Evolutionary conservation across 2,888 invertebrate genomes (phyloP).

Genomic region (Brenthis hecate): DNA sequence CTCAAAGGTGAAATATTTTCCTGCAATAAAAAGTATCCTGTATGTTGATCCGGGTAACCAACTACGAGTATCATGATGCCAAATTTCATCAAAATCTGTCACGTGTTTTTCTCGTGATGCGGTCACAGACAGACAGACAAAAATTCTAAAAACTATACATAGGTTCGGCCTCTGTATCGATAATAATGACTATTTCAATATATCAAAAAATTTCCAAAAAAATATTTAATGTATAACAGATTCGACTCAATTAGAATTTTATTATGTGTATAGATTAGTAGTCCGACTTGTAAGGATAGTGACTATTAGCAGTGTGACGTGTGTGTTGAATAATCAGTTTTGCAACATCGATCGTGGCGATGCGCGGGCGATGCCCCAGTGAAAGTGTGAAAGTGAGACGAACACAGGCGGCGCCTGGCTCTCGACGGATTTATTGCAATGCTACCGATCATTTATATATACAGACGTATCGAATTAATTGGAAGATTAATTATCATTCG

Average conservation of each 20-base stretch:
- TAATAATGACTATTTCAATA: too few relatives aligned
- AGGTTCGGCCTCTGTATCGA: too few relatives aligned
- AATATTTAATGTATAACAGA: too few relatives aligned
- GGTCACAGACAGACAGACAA: too few relatives aligned
- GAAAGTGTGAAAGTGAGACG: slow-evolving; percentile 82
- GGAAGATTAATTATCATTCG: slow-evolving; percentile 5
- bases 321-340: slow-evolving; percentile 73
- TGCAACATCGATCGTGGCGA: slow-evolving; percentile 60
- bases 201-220: too few relatives aligned
- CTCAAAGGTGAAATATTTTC: too few relatives aligned
- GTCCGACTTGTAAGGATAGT: not conserved
- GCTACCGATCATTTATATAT: slow-evolving; percentile 9
- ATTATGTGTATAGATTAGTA: not conserved
- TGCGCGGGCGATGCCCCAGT: slow-evolving; percentile 74
- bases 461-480: slow-evolving; percentile 1
- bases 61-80: too few relatives aligned
- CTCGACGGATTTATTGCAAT: slow-evolving; percentile 17
- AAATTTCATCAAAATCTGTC: too few relatives aligned
- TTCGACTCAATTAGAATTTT: too few relatives aligned
- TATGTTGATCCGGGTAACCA: too few relatives aligned
- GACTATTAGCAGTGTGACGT: slow-evolving; percentile 34
- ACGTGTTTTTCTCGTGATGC: too few relatives aligned
- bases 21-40: not conserved
- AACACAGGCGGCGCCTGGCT: slow-evolving; percentile 48
- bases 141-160: too few relatives aligned